These are phyloP conservation scores for Hemibagrus wyckioides DNA, from an alignment of 2,113 vertebrate genomes.

Conservation along the genomic window DNA sequence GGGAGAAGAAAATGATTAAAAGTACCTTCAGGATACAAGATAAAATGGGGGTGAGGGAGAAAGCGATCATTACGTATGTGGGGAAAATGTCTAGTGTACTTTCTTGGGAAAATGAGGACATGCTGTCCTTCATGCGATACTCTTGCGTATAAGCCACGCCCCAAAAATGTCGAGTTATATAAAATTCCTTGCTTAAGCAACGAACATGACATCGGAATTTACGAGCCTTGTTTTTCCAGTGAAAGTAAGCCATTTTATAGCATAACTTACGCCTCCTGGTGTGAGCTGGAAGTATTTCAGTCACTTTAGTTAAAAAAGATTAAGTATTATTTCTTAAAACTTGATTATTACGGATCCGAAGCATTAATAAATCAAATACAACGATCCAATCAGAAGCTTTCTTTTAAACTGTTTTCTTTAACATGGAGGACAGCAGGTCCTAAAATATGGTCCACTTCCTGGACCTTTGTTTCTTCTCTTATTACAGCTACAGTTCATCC, in stretches of 20 bases:
- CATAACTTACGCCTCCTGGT: neutral
- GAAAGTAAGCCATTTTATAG: neutral
- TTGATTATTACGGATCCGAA: too few relatives aligned
- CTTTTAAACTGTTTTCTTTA: neutral
- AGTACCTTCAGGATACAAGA: neutral
- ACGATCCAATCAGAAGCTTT: neutral
- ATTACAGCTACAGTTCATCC: neutral
- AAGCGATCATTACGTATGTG: neutral
- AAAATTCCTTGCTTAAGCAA: neutral
- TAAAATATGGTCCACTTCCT: neutral
- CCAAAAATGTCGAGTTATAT: neutral
- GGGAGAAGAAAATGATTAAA: neutral
- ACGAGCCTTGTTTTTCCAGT: neutral
- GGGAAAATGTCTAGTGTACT: neutral
- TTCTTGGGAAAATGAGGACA: neutral
- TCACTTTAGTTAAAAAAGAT: neutral
- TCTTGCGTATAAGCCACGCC: neutral
- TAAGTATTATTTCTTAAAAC: neutral
- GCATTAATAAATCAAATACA: neutral
- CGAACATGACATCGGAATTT: neutral
- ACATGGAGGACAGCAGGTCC: neutral
- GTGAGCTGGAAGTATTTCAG: neutral
- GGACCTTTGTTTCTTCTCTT: neutral
- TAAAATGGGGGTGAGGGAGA: neutral
- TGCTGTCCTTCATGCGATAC: neutral